Evolutionary conservation across 2,797 vertebrate species (phyloP).

Genomic region (Enteromius paludinosus): DNA sequence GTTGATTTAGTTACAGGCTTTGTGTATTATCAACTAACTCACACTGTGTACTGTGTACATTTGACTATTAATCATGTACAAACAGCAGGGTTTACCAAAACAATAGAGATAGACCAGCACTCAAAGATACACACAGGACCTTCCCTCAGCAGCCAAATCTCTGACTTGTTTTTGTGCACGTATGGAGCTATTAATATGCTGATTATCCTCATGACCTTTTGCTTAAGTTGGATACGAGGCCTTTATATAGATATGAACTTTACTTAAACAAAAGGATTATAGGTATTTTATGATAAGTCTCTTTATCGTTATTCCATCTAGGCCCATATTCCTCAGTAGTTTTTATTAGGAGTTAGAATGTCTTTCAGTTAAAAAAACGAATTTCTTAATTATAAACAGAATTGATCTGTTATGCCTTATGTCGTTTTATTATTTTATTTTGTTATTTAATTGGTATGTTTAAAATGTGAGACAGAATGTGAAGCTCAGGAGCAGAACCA

Average conservation of each 20-base stretch:
- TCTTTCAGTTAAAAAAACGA: too few species aligned
- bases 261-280: constrained; percentile 64
- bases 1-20: neutral
- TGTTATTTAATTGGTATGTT: neutral
- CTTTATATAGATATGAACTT: constrained; percentile 69
- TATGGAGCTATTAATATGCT: constrained; percentile 69
- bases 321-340: neutral
- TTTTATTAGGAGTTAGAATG: neutral
- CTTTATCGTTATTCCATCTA: neutral
- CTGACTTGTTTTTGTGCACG: constrained; percentile 41
- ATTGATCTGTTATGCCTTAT: neutral
- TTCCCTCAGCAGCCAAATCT: constrained; percentile 42
- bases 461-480: neutral
- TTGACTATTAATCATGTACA: neutral
- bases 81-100: neutral
- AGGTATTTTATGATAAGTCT: constrained; percentile 44
- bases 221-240: constrained; percentile 74
- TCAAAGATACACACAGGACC: neutral
- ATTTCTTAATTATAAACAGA: neutral
- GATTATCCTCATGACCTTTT: constrained; percentile 81
- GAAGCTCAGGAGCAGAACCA: neutral
- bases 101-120: neutral
- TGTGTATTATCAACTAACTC: neutral
- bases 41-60: neutral
- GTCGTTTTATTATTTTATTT: neutral